These are phyloP conservation scores for Varanus komodoensis DNA, from an alignment of 2,113 vertebrate species.

Conservation along the genomic window DNA sequence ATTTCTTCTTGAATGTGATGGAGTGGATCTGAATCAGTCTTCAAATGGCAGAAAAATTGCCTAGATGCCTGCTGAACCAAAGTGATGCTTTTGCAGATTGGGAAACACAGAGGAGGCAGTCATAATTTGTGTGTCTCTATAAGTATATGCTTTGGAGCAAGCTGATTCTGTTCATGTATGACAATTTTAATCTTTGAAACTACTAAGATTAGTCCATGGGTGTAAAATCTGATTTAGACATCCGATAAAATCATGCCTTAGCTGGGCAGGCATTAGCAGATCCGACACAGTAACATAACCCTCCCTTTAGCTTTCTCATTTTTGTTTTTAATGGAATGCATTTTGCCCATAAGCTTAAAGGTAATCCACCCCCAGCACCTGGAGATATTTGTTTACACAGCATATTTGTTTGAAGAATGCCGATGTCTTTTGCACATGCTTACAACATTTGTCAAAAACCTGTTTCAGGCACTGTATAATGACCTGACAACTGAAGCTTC, in stretches of 20 bases:
- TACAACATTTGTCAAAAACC: conserved; percentile 56
- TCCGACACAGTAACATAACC: not conserved
- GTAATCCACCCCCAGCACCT: conserved; percentile 42
- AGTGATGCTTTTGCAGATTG: not conserved
- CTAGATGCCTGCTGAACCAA: not conserved
- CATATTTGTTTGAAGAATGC: conserved; percentile 42
- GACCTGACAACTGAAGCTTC: conserved; percentile 62
- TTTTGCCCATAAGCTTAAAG: conserved; percentile 47
- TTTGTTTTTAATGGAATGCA: conserved; percentile 46
- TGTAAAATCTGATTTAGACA: not conserved
- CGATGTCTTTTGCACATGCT: not conserved
- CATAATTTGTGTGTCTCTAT: not conserved
- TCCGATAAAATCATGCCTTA: not conserved
- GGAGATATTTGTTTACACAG: conserved; percentile 30
- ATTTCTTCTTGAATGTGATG: not conserved
- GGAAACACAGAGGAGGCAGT: not conserved
- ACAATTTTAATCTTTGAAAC: not conserved
- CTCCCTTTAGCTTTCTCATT: not conserved
- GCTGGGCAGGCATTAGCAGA: too few relatives aligned
- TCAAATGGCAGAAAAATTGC: not conserved
- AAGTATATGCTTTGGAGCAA: not conserved
- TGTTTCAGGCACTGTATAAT: conserved; percentile 58
- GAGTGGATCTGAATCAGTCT: not conserved
- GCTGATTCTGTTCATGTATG: not conserved
- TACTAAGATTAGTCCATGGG: not conserved